These are phyloP conservation scores for Pocillopora damicornis DNA, from an alignment of 64 coral and sea anemone genomes.

Conservation along the genomic window DNA sequence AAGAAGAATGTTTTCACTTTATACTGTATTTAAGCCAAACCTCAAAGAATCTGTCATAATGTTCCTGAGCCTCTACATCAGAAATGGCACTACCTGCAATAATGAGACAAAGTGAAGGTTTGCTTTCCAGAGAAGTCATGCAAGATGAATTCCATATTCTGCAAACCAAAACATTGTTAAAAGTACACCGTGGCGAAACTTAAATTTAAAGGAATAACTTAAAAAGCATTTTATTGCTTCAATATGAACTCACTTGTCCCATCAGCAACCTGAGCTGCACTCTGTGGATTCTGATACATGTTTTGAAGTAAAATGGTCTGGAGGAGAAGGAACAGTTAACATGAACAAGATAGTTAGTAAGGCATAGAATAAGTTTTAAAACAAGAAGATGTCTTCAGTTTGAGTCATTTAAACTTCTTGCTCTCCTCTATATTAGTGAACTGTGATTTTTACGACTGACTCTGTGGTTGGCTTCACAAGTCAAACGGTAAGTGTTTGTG, in stretches of 20 bases:
- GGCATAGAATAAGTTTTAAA: too few relatives aligned
- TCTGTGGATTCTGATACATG: slow-evolving; percentile 98
- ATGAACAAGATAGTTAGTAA: background rate
- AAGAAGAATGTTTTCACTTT: too few relatives aligned
- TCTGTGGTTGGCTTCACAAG: too few relatives aligned
- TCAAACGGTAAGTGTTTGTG: too few relatives aligned
- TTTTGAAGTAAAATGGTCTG: slow-evolving; percentile 94
- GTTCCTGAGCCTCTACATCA: slow-evolving; percentile 97
- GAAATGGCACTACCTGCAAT: slow-evolving; percentile 93
- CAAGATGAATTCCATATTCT: background rate
- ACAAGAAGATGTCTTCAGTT: too few relatives aligned
- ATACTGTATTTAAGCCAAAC: slow-evolving; percentile 17
- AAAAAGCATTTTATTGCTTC: background rate
- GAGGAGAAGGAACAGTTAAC: background rate
- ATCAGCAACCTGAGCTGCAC: slow-evolving; percentile 97
- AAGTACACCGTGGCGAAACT: background rate
- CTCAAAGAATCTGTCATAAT: slow-evolving; percentile 98
- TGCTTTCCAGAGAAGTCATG: background rate
- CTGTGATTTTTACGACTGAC: too few relatives aligned
- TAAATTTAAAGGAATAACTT: background rate
- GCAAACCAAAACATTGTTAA: background rate
- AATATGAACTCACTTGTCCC: slow-evolving; percentile 74
- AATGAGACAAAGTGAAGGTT: background rate
- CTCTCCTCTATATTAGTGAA: too few relatives aligned
- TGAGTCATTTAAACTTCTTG: too few relatives aligned